phyloP scores from a whole-genome alignment of 1,140 invertebrate species.

The Euglossa dilemma region DNA sequence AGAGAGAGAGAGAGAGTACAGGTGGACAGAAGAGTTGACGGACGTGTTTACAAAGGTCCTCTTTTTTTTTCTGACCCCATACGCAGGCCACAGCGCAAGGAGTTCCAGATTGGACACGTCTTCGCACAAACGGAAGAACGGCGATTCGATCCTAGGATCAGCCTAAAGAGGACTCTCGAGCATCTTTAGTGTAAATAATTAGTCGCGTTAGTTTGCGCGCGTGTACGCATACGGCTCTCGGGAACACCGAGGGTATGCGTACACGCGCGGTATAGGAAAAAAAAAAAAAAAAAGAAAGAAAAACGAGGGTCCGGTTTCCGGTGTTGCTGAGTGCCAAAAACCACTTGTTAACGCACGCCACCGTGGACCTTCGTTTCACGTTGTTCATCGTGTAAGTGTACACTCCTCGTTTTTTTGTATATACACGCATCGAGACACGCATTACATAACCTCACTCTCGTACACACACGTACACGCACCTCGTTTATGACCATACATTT shows the following conservation, averaged over 20 bases:
- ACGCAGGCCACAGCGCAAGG: slow-evolving; percentile 31
- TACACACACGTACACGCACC: neutral
- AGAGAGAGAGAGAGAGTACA: too few relatives aligned
- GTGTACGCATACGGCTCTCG: slow-evolving; percentile 16
- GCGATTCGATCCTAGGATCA: slow-evolving; percentile 17
- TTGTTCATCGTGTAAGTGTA: slow-evolving; percentile 50
- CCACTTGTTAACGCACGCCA: slow-evolving; percentile 23
- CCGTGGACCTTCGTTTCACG: neutral
- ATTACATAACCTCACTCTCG: neutral
- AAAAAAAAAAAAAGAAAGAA: neutral
- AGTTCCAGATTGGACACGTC: slow-evolving; percentile 41
- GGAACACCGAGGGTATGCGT: neutral
- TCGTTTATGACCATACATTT: neutral
- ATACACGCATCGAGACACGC: slow-evolving; percentile 1
- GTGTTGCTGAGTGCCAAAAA: slow-evolving; percentile 38
- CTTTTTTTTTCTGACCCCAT: neutral
- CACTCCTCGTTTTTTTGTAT: slow-evolving; percentile 36
- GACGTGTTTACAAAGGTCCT: neutral
- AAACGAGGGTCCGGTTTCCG: neutral
- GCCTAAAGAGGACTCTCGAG: slow-evolving; percentile 7
- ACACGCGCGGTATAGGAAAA: neutral
- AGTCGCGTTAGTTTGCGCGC: slow-evolving; percentile 5
- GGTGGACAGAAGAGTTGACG: neutral
- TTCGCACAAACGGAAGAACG: slow-evolving; percentile 40
- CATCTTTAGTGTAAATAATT: slow-evolving; percentile 54